A percentile compares a stretch with the other conserved stretches of the same genome.
These are phyloP conservation scores for Tanytarsus gracilentus DNA, from an alignment of 2,888 invertebrate species.

Conservation along the genomic window DNA sequence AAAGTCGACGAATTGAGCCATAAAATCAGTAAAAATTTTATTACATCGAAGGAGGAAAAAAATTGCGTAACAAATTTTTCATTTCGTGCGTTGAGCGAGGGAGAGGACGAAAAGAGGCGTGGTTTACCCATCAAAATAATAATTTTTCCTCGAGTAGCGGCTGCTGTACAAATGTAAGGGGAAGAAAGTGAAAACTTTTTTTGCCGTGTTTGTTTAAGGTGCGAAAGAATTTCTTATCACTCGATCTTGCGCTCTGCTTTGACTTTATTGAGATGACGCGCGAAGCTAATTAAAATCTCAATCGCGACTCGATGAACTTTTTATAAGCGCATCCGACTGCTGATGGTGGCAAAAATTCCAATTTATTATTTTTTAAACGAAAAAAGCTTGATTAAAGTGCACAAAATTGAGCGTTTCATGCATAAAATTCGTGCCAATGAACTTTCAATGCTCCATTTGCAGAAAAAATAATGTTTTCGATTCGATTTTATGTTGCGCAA, in stretches of 20 bases:
- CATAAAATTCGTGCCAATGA: conserved; percentile 2
- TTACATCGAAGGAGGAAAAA: not conserved
- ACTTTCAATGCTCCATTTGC: not conserved
- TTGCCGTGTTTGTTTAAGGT: conserved; percentile 2
- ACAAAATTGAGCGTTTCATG: not conserved
- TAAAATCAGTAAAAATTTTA: not conserved
- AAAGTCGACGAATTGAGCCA: too few species aligned
- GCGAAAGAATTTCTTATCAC: too few species aligned
- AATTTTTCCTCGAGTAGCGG: conserved; percentile 10
- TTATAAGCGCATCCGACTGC: conserved; percentile 6
- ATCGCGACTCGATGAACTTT: not conserved
- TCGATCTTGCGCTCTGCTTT: conserved; percentile 25
- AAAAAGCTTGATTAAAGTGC: conserved; percentile 21
- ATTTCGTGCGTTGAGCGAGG: not conserved
- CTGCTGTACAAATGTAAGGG: not conserved
- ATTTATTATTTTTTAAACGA: not conserved
- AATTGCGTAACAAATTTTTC: conserved; percentile 13
- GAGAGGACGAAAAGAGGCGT: conserved; percentile 16
- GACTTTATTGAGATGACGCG: conserved; percentile 3
- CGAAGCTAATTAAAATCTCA: conserved; percentile 17
- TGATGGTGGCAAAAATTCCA: not conserved
- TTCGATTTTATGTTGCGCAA: not conserved
- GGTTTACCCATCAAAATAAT: conserved; percentile 27
- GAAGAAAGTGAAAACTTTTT: conserved; percentile 4
- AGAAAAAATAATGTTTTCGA: not conserved